Base-by-base conservation (phyloP, 1,140 invertebrate species). In the Trichonephila inaurata region DNA sequence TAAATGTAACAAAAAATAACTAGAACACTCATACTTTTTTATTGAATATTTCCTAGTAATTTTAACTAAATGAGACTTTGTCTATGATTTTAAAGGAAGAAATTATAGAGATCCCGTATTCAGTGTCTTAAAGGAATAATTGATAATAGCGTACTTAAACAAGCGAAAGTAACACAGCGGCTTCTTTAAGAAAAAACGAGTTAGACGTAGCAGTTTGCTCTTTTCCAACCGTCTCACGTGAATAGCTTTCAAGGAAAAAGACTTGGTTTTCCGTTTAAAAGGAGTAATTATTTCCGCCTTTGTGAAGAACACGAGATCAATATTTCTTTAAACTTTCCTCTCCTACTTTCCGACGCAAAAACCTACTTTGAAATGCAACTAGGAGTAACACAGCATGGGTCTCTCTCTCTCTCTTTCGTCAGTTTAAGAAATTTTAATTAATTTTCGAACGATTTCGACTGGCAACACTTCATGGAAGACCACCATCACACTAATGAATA, bases 241-340 rank as follows among this genome's bases (percentile, higher is more conserved):
- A 69, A 24, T 24, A 12, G 8, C n/a, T 24, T 69, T 69, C 24
- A 69, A 69, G 66, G 66, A 69, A 69, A 69, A n/a, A 69, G 66
- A 12, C n/a, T 12, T 69, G 12, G 12, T 12, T 28, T 69, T 69
- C 21, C 66, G n/a, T 24, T 24, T 69, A 24, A 69, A 69, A 69
- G 10, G n/a, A 24, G 66, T n/a, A 69, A 69, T 69, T n/a, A 69
- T 69, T 69, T 69, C 66, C 66, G 66, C 66, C 66, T 69, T n/a
- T 28, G n/a, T 24, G 66, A 21, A 28, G n/a, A 51, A 51, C 10
- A 28, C n/a, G n/a, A 24, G 24, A 69, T 69, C 66, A 69, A 69
- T 69, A 66, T 24, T 69, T 69, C 21, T 69, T 24, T 66, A 21
- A 21, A n/a, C 12, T 24, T 19, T 66, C 66, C 66, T n/a, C 28